Base-by-base conservation (phyloP, 2,797 vertebrate genomes). In the Cuculus canorus region DNA sequence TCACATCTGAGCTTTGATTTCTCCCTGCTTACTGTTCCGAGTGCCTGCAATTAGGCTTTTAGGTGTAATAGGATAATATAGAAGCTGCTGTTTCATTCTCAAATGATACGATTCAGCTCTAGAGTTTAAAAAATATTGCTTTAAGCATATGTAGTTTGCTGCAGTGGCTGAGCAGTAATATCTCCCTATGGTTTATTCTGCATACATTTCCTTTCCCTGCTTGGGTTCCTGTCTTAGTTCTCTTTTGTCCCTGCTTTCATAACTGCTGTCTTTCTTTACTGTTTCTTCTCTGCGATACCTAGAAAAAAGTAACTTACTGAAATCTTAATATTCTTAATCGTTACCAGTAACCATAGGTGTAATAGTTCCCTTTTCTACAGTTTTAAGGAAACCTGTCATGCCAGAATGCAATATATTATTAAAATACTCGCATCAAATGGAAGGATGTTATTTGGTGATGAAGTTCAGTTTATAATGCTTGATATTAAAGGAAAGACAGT, bases 81-180 rank as follows among this genome's bases (percentile, higher is more conserved):
- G 39, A 77, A 90, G 7, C 13, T 81, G 48, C 45, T 86, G n/a
- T 16, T 86, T 73, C 63, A 28, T 59, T 77, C 28, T 39, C 22
- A 66, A 79, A 59, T 63, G 0, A 32, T 59, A 47, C 0, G 0
- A 54, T 47, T 23, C 7, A 48, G 16, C 17, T 64, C 11, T 8
- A 45, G 47, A 79, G 33, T n/a, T 76, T 4, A 57, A 79, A 52
- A 43, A 54, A 32, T 2, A 43, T 1, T 60, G 4, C 22, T 82
- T 73, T 66, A 63, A 48, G 64, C 80, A 77, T 48, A 41, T 71
- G 60, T 35, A 56, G 9, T 84, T 82, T 13, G 3, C 30, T 86
- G 47, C 48, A 45, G 23, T 32, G 25, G 15, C 7, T 63, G 32
- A 63, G 5, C 35, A 9, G 25, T 33, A 70, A 37, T 83, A 85